Base-by-base conservation (phyloP, 2,113 vertebrate genomes). In the Pteruthius melanotis region DNA sequence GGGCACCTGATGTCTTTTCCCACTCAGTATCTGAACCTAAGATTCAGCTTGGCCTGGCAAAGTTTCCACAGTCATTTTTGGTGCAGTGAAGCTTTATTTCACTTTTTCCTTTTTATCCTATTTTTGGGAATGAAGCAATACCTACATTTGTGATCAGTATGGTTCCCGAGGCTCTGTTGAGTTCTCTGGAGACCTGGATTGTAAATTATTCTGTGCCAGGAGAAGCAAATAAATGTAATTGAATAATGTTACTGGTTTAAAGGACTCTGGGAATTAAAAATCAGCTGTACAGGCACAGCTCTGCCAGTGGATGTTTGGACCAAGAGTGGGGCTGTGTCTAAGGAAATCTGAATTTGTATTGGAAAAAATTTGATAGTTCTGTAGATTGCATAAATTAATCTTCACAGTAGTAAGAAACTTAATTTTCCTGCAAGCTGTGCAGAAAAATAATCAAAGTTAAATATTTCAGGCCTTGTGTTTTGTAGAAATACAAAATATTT, bases 31-130 rank as follows among this genome's bases (percentile, higher is more conserved):
- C 37, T 65, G 37, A 35, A 31, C 17, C 42, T 10, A 31, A 57
- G 19, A 22, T 66, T 56, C 35, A 57, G 14, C 27, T 89, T 24
- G 17, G 11, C 49, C 40, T 81, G 23, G 7, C 30, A 11, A 71
- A 68, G 54, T 77, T 87, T 45, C 37, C 15, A 3, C 22, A 26
- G 24, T 14, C 0, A 1, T 24, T 30, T 33, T 12, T 5, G 3
- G 10, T 22, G 19, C 40, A 44, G n/a, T 23, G 22, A 61, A 69
- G 17, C 13, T 86, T 68, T 24, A 31, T 56, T 90, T 90, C 2
- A 10, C 49, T 40, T 66, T 44, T 78, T 7, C 7, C 16, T 28
- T 81, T 70, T 45, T 56, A 4, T 65, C 21, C 42, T 11, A 11
- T 74, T 42, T 42, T 42, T 42, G 84, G 60, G 3, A 66, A 15